Percentiles rank a stretch among this genome's conserved stretches.
These are phyloP conservation scores for Meda fulgida DNA, from an alignment of 2,797 vertebrate genomes.

Conservation along the genomic window DNA sequence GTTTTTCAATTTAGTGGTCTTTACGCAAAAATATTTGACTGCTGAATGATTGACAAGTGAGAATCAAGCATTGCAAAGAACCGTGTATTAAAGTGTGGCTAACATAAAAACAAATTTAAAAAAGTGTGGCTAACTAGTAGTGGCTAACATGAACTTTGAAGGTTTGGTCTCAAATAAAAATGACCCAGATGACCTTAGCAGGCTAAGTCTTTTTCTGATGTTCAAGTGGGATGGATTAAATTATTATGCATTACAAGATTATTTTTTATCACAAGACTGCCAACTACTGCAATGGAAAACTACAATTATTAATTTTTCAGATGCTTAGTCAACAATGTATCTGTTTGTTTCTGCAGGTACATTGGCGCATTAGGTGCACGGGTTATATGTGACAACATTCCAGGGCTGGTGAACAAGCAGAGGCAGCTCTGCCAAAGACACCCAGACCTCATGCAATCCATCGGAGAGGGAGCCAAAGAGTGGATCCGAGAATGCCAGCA, in stretches of 20 bases:
- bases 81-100: neutral
- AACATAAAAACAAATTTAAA: too few relatives aligned
- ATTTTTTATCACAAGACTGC: neutral
- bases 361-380: conserved; percentile 93
- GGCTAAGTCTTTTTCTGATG: neutral
- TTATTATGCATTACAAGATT: neutral
- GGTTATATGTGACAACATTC: conserved; percentile 98
- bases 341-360: conserved; percentile 81
- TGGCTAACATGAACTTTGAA: neutral
- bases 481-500: conserved; percentile 98
- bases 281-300: neutral
- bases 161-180: neutral
- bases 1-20: neutral
- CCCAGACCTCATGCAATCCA: conserved; percentile 96
- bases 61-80: neutral
- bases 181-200: neutral
- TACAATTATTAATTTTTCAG: neutral
- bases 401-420: conserved; percentile 96
- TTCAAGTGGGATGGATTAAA: neutral
- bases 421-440: conserved; percentile 94
- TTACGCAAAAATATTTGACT: conserved; percentile 22
- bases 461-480: conserved; percentile 93
- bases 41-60: neutral
- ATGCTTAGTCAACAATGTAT: neutral
- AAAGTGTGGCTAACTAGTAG: too few relatives aligned